Evolutionary conservation across 2,113 vertebrate species (phyloP).

Genomic region (Hassar affinis): DNA sequence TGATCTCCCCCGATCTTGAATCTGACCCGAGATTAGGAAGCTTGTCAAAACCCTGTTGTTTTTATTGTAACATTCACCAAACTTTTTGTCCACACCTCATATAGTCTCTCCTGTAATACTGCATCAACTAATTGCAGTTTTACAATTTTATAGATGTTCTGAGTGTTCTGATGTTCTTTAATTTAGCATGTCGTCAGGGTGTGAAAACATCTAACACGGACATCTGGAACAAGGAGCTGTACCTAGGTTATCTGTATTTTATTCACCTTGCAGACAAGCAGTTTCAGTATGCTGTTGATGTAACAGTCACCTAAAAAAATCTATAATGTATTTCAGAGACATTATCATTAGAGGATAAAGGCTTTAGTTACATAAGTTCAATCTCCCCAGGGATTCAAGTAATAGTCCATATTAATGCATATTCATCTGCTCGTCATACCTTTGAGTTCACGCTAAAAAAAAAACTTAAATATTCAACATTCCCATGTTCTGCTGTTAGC

Average conservation of each 20-base stretch:
- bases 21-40: too few species aligned
- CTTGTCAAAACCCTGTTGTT: too few species aligned
- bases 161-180: too few species aligned
- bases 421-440: neutral
- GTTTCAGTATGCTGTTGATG: too few species aligned
- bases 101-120: neutral
- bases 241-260: too few species aligned
- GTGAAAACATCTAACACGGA: too few species aligned
- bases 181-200: too few species aligned
- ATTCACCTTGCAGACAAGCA: too few species aligned
- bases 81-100: neutral
- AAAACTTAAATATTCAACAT: neutral
- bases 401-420: neutral
- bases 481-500: neutral
- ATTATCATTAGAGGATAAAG: slow-evolving; percentile 2
- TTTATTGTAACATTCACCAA: neutral
- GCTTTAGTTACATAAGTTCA: neutral
- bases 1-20: too few species aligned
- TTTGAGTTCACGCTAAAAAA: neutral
- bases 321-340: neutral
- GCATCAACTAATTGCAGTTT: too few species aligned
- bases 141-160: neutral
- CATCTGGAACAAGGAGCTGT: too few species aligned
- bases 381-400: neutral
- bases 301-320: too few species aligned